A percentile compares a stretch with the other conserved stretches of the same genome.
phyloP scores from a whole-genome alignment of 1,140 invertebrate species.

The Watersipora subatra region DNA sequence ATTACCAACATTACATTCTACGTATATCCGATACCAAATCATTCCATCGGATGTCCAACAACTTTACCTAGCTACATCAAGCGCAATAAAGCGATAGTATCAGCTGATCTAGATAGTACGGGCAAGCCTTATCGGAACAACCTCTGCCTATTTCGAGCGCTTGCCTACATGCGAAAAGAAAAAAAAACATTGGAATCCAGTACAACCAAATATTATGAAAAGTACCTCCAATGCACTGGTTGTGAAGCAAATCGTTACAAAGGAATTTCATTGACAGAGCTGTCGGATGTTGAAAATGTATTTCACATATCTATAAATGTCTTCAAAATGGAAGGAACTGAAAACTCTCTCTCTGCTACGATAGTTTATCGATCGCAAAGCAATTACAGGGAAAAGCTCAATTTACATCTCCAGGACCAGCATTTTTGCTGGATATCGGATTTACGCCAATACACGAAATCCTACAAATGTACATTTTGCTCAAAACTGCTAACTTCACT shows the following conservation, averaged over 20 bases:
- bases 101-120: neutral
- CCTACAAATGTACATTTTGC: neutral
- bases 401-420: neutral
- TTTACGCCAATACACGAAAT: neutral
- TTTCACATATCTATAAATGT: neutral
- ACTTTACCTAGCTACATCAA: neutral
- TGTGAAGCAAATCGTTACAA: neutral
- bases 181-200: neutral
- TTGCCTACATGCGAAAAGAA: neutral
- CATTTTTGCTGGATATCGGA: neutral
- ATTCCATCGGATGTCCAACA: neutral
- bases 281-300: neutral
- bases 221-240: neutral
- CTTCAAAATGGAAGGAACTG: neutral
- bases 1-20: neutral
- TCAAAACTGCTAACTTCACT: neutral
- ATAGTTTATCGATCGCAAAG: neutral
- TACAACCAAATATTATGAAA: neutral
- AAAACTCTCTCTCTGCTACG: neutral
- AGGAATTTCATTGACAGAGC: neutral
- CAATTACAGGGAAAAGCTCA: neutral
- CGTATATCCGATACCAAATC: neutral
- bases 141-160: neutral
- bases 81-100: neutral
- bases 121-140: neutral